phyloP scores from a whole-genome alignment of 2,888 invertebrate genomes.

The Tachystola acroxantha region DNA sequence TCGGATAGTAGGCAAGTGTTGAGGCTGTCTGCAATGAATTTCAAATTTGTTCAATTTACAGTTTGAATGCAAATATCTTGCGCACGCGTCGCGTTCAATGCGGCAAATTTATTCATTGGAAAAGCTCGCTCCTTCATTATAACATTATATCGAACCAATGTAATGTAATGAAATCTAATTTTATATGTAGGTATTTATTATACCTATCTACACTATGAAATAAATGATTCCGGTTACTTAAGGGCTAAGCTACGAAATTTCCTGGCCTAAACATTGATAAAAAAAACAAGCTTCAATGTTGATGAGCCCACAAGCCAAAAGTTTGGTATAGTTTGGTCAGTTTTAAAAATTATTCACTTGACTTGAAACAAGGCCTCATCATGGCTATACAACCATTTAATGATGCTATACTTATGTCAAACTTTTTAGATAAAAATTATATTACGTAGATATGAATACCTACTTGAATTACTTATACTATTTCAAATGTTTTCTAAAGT shows the following conservation, averaged over 20 bases:
- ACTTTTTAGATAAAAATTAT: too few relatives aligned
- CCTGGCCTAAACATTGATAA: too few relatives aligned
- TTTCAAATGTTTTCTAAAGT: too few relatives aligned
- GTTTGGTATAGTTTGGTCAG: too few relatives aligned
- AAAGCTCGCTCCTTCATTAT: conserved; percentile 30
- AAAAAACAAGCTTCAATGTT: too few relatives aligned
- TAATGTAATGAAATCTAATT: conserved; percentile 1
- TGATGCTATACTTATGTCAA: too few relatives aligned
- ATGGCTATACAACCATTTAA: too few relatives aligned
- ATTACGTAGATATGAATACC: too few relatives aligned
- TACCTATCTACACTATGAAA: not conserved
- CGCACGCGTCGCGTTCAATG: conserved; percentile 22
- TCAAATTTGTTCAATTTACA: conserved; percentile 56
- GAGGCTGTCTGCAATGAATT: conserved; percentile 41
- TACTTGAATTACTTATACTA: too few relatives aligned
- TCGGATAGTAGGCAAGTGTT: not conserved
- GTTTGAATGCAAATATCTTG: conserved; percentile 36
- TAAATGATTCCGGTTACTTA: not conserved
- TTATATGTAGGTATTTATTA: conserved; percentile 3
- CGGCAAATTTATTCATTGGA: conserved; percentile 60
- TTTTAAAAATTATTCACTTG: too few relatives aligned
- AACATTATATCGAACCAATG: conserved; percentile 7
- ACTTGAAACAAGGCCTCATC: too few relatives aligned
- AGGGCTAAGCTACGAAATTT: not conserved
- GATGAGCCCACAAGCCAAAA: too few relatives aligned